phyloP scores from a whole-genome alignment of 1,140 invertebrate species.

The Eriocheir sinensis region DNA sequence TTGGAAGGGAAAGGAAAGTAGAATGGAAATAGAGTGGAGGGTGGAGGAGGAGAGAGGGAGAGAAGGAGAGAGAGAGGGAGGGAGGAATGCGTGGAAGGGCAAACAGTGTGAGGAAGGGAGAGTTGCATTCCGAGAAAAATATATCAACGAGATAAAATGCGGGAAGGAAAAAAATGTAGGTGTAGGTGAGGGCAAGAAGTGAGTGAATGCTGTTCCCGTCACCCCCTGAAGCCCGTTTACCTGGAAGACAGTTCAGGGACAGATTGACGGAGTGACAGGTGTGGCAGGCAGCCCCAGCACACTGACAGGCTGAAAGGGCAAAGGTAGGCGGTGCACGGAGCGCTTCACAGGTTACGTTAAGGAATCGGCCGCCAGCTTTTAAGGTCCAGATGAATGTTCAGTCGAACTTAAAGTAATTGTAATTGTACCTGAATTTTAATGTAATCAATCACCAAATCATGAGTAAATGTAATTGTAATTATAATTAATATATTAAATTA shows the following conservation, averaged over 20 bases:
- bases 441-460: no score
- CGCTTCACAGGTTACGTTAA: no score
- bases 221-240: not conserved
- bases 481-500: no score
- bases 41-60: constrained; percentile 7
- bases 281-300: not conserved
- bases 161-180: no score
- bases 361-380: no score
- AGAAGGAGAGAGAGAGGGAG: constrained; percentile 21
- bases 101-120: not conserved
- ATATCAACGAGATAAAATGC: no score
- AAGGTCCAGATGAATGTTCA: no score
- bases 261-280: no score
- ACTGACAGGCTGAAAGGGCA: not conserved
- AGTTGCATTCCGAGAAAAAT: not conserved
- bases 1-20: no score
- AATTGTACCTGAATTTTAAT: no score
- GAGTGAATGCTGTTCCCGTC: not conserved
- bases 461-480: no score
- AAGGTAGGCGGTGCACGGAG: not conserved
- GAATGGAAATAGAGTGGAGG: constrained; percentile 1
- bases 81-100: not conserved
- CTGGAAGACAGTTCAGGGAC: not conserved
- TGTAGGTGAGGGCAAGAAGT: not conserved
- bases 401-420: no score